Percentiles rank a stretch among this genome's conserved stretches.
phyloP scores from a whole-genome alignment of 2,888 invertebrate species.

The Aporophyla lueneburgensis region DNA sequence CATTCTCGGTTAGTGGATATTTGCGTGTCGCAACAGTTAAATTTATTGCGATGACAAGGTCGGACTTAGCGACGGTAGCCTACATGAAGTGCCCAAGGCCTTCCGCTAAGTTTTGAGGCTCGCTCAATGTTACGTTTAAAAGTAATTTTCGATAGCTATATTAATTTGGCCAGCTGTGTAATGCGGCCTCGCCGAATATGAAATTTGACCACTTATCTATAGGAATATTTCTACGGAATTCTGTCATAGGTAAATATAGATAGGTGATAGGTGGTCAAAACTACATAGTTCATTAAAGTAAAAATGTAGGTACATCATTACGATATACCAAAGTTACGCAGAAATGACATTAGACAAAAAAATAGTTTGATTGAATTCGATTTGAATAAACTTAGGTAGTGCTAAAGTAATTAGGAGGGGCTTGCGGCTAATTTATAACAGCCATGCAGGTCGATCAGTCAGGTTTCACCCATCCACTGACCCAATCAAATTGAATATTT shows the following conservation, averaged over 20 bases:
- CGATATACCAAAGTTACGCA: background rate
- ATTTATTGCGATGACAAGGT: slow-evolving; percentile 85
- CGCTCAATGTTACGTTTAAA: slow-evolving; percentile 43
- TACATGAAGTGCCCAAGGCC: slow-evolving; percentile 59
- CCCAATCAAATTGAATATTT: no score
- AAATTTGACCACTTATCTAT: background rate
- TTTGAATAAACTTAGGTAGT: background rate
- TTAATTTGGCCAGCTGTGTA: slow-evolving; percentile 43
- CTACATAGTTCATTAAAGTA: background rate
- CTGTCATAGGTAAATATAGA: background rate
- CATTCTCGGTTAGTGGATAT: slow-evolving; percentile 84
- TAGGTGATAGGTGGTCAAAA: background rate
- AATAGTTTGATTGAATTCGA: background rate
- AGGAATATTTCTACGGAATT: background rate
- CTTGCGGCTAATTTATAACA: no score
- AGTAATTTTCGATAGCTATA: slow-evolving; percentile 32
- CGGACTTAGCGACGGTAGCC: slow-evolving; percentile 71
- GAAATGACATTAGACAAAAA: background rate
- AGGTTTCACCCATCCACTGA: no score
- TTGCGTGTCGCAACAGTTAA: slow-evolving; percentile 85
- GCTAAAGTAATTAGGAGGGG: no score
- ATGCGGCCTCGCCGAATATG: background rate
- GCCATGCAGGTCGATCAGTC: no score
- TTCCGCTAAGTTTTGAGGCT: slow-evolving; percentile 57
- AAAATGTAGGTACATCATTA: no score